These are phyloP conservation scores for Maniola jurtina DNA, from an alignment of 1,140 invertebrate genomes.

Conservation along the genomic window DNA sequence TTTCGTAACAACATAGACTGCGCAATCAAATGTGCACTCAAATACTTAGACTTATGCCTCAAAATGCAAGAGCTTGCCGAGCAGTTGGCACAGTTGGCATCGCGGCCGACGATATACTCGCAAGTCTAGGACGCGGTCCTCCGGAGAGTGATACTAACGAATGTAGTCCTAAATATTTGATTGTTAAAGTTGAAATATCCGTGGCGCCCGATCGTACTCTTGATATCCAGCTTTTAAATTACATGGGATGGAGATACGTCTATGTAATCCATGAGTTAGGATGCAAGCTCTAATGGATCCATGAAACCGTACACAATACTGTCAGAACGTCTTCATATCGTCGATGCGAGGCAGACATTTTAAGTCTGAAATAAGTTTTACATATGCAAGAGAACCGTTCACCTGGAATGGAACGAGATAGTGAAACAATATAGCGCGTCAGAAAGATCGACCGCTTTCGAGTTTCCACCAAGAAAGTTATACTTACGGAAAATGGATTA, in stretches of 20 bases:
- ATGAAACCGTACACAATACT: slow-evolving; percentile 32
- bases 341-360: slow-evolving; percentile 28
- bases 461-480: slow-evolving; percentile 58
- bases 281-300: slow-evolving; percentile 39
- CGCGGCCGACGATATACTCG: slow-evolving; percentile 42
- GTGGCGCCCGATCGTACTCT: slow-evolving; percentile 47
- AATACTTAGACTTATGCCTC: slow-evolving; percentile 51
- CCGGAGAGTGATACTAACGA: slow-evolving; percentile 67
- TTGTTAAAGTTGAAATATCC: slow-evolving; percentile 68
- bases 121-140: slow-evolving; percentile 66
- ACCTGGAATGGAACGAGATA: slow-evolving; percentile 61
- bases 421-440: slow-evolving; percentile 54
- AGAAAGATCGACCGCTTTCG: slow-evolving; percentile 52
- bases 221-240: slow-evolving; percentile 56
- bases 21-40: slow-evolving; percentile 64
- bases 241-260: slow-evolving; percentile 53
- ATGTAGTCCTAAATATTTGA: slow-evolving; percentile 74
- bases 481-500: slow-evolving; percentile 47
- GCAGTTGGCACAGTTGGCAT: slow-evolving; percentile 42
- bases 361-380: slow-evolving; percentile 32
- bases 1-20: slow-evolving; percentile 37
- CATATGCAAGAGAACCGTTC: slow-evolving; percentile 54
- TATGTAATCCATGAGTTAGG: slow-evolving; percentile 61
- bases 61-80: slow-evolving; percentile 47
- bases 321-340: slow-evolving; percentile 23